A percentile compares a stretch with the other conserved stretches of the same genome.
phyloP scores from a whole-genome alignment of 2,113 vertebrate genomes.

The Arenaria interpres region DNA sequence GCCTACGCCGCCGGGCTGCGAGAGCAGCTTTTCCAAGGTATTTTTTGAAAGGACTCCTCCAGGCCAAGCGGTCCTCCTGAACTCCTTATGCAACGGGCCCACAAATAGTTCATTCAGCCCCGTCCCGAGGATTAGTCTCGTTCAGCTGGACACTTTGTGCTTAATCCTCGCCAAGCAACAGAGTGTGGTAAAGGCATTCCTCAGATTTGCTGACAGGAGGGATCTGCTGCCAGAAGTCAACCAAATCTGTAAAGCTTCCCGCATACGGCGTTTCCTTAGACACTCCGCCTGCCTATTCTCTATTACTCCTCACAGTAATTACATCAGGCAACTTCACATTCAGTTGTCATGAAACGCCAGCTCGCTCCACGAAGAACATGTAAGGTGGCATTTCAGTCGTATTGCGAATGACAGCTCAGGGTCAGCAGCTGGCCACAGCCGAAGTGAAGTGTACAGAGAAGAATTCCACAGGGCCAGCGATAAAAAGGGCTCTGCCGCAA shows the following conservation, averaged over 20 bases:
- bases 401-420: neutral
- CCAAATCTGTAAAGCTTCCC: constrained; percentile 6
- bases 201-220: constrained; percentile 27
- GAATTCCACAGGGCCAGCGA: neutral
- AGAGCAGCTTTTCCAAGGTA: neutral
- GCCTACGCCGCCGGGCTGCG: accelerated
- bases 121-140: neutral
- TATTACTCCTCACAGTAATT: neutral
- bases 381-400: neutral
- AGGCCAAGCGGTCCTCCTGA: neutral
- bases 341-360: neutral
- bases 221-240: constrained; percentile 32
- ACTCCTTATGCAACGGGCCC: neutral
- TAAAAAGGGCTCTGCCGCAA: neutral
- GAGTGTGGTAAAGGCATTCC: constrained; percentile 23
- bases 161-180: neutral
- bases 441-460: neutral
- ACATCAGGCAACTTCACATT: neutral
- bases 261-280: neutral
- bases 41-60: neutral
- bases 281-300: neutral
- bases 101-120: neutral
- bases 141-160: neutral
- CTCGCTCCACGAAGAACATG: neutral
- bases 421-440: neutral